Conservation (phyloP, 1,140 invertebrate species). For the Thrips palmi region DNA sequence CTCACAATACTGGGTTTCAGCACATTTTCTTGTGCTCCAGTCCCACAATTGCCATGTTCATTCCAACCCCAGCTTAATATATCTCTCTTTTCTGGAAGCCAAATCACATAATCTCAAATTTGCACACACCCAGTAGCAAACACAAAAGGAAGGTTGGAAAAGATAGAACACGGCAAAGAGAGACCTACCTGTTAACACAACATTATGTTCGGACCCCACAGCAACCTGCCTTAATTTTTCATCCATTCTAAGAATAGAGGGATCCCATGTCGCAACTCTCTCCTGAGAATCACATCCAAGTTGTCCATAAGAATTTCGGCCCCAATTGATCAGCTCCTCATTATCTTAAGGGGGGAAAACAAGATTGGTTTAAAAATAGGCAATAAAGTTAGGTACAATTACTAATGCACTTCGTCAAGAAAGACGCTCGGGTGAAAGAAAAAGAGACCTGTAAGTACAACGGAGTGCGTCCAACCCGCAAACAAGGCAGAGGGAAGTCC, state of each 20-base stretch:
- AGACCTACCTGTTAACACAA: conserved; percentile 30
- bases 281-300: conserved; percentile 27
- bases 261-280: conserved; percentile 16
- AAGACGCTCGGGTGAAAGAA: neutral
- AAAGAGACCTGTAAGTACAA: conserved; percentile 29
- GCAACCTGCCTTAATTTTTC: conserved; percentile 32
- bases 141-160: conserved; percentile 5
- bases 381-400: conserved; percentile 5
- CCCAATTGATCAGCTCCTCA: conserved; percentile 47
- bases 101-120: too few relatives aligned
- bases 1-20: conserved; percentile 22
- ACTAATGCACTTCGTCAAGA: conserved; percentile 14
- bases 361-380: neutral
- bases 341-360: conserved; percentile 18
- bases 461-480: conserved; percentile 57
- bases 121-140: neutral
- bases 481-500: conserved; percentile 26
- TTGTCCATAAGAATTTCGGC: conserved; percentile 64
- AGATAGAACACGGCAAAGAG: conserved; percentile 6
- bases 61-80: conserved; percentile 80
- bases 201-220: conserved; percentile 60
- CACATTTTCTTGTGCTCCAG: conserved; percentile 39
- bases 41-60: conserved; percentile 75
- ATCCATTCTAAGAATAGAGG: conserved; percentile 11
- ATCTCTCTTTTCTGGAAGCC: conserved; percentile 33